Evolutionary conservation across 64 coral and sea anemone genomes (phyloP).

Genomic region (Hydrozoanthus tunicans): DNA sequence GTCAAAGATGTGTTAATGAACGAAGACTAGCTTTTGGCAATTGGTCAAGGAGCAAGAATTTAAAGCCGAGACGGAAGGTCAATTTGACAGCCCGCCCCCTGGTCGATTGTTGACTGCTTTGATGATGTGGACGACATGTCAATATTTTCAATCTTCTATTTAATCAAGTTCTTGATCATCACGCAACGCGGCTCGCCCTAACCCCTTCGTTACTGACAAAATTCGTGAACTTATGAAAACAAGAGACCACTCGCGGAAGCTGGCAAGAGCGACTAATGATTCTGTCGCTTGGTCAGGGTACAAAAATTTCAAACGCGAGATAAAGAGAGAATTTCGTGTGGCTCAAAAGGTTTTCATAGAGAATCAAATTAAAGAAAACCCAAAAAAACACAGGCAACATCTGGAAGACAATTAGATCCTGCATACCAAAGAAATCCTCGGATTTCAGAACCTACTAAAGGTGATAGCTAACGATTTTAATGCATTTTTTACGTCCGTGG

Average conservation of each 20-base stretch:
- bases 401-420: too few species aligned
- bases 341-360: slow-evolving; percentile 29
- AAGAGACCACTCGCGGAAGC: slow-evolving; percentile 56
- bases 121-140: slow-evolving; percentile 9
- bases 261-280: slow-evolving; percentile 57
- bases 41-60: too few species aligned
- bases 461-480: too few species aligned
- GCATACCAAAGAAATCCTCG: too few species aligned
- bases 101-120: slow-evolving; percentile 31
- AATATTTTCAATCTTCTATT: slow-evolving; percentile 60
- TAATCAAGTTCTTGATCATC: slow-evolving; percentile 36
- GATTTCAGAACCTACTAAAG: too few species aligned
- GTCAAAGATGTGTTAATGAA: too few species aligned
- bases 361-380: slow-evolving; percentile 37
- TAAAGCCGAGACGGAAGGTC: too few species aligned
- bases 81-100: neutral
- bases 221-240: slow-evolving; percentile 73
- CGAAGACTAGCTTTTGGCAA: too few species aligned
- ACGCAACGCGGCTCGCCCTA: slow-evolving; percentile 39
- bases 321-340: slow-evolving; percentile 11
- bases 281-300: slow-evolving; percentile 42
- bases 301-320: slow-evolving; percentile 49
- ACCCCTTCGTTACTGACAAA: slow-evolving; percentile 64
- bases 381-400: neutral
- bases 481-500: too few species aligned